Evolutionary conservation across 2,113 vertebrate species (phyloP).

Genomic region (Macrotus californicus): DNA sequence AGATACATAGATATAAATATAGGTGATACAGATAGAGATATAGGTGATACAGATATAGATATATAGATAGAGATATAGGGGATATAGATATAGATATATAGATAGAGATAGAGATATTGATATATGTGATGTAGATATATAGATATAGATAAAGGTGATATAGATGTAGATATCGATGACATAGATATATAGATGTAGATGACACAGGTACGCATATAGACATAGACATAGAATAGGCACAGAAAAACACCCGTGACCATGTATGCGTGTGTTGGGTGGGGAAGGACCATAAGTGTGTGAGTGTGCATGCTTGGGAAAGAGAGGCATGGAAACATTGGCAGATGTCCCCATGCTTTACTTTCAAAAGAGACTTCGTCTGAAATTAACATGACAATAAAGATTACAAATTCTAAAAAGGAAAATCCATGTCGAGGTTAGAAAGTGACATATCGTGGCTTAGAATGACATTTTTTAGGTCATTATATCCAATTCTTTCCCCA

Average conservation of each 20-base stretch:
- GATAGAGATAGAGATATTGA: no score
- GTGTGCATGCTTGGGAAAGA: neutral
- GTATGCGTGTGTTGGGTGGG: neutral
- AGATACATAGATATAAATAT: neutral
- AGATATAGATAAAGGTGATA: no score
- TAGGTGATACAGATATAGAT: neutral
- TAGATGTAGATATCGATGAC: no score
- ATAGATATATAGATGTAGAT: no score
- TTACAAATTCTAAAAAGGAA: neutral
- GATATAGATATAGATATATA: neutral
- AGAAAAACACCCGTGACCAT: neutral
- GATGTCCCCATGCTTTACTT: constrained; percentile 33
- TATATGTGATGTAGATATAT: no score
- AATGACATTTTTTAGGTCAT: constrained; percentile 3
- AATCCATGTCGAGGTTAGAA: neutral
- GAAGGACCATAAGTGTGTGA: neutral
- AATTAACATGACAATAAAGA: neutral
- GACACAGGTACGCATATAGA: no score
- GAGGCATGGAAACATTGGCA: neutral
- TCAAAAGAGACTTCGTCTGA: constrained; percentile 23
- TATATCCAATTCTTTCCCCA: neutral
- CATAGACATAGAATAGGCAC: neutral
- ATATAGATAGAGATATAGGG: neutral
- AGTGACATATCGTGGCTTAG: neutral
- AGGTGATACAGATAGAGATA: neutral